phyloP scores from a whole-genome alignment of 2,888 invertebrate species.

The Andrena haemorrhoa region DNA sequence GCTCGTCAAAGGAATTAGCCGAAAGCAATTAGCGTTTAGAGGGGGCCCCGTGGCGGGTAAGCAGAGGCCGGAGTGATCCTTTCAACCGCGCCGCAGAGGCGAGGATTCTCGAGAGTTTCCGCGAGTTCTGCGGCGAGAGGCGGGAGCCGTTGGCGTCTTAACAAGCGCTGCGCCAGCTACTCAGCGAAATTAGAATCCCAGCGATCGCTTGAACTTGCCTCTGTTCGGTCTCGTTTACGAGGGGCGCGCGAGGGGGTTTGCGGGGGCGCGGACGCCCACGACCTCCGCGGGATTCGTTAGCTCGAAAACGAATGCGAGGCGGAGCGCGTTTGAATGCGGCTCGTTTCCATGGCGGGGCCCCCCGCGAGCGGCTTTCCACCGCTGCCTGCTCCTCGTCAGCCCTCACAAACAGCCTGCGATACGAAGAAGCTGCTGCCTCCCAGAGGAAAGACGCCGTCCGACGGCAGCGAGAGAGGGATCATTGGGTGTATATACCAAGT shows the following conservation, averaged over 20 bases:
- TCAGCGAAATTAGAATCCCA: conserved; percentile 66
- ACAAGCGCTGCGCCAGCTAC: conserved; percentile 54
- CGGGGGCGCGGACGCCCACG: not conserved
- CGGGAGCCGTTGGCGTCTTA: conserved; percentile 34
- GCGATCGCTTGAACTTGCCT: conserved; percentile 45
- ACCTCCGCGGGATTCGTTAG: conserved; percentile 45
- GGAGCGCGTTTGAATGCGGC: conserved; percentile 10
- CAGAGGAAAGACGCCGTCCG: not conserved
- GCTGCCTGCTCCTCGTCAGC: not conserved
- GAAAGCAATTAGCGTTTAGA: conserved; percentile 49
- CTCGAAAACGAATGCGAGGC: conserved; percentile 15
- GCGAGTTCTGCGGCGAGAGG: conserved; percentile 49
- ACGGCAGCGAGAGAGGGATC: too few relatives aligned
- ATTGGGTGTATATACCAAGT: too few relatives aligned
- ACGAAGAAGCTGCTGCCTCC: not conserved
- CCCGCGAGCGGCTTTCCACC: not conserved
- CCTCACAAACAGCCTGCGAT: conserved; percentile 8
- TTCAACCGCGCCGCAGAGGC: conserved; percentile 15
- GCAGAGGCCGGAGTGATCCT: conserved; percentile 27
- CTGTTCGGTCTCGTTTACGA: conserved; percentile 34
- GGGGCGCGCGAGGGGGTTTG: not conserved
- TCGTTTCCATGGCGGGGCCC: not conserved
- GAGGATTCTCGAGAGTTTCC: conserved; percentile 42
- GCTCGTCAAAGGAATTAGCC: conserved; percentile 51
- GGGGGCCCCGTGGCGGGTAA: not conserved